A percentile compares a stretch with the other conserved stretches of the same genome.
Evolutionary conservation across 1,140 invertebrate species (phyloP).

Genomic region (Calliphora vicina): DNA sequence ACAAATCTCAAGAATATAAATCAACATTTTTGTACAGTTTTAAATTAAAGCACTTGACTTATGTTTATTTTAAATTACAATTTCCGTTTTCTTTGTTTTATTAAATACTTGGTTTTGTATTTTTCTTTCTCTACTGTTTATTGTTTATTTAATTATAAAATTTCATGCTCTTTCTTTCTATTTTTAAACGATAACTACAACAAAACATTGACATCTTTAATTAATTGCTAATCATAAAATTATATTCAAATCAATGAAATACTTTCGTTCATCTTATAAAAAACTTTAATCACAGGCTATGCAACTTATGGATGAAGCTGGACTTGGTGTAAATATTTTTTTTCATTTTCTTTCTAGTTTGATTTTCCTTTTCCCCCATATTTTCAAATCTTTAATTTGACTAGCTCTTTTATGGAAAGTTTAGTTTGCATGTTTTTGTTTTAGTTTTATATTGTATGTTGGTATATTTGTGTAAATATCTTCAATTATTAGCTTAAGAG

Average conservation of each 20-base stretch:
- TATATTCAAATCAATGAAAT: too few relatives aligned
- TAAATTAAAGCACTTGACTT: neutral
- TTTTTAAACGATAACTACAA: neutral
- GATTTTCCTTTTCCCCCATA: neutral
- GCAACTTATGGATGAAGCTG: slow-evolving; percentile 88
- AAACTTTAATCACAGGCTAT: slow-evolving; percentile 72
- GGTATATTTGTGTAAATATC: too few relatives aligned
- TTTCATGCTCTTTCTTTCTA: neutral
- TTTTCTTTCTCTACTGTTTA: neutral
- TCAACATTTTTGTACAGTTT: neutral
- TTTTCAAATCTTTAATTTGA: neutral
- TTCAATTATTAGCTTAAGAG: too few relatives aligned
- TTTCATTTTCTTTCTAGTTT: slow-evolving; percentile 27
- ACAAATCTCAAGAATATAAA: neutral
- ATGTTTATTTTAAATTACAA: neutral
- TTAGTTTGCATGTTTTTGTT: slow-evolving; percentile 4
- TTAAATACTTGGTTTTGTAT: too few relatives aligned
- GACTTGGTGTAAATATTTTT: slow-evolving; percentile 82
- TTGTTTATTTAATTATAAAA: neutral
- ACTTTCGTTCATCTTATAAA: neutral
- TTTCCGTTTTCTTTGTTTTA: neutral
- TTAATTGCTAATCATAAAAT: neutral
- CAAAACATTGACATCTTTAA: neutral
- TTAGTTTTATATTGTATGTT: neutral
- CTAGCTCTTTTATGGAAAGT: neutral